Evolutionary conservation across 2,888 invertebrate species (phyloP), one percentile per base, ranked within the genome.

Genomic region (Drosophila differens): DNA sequence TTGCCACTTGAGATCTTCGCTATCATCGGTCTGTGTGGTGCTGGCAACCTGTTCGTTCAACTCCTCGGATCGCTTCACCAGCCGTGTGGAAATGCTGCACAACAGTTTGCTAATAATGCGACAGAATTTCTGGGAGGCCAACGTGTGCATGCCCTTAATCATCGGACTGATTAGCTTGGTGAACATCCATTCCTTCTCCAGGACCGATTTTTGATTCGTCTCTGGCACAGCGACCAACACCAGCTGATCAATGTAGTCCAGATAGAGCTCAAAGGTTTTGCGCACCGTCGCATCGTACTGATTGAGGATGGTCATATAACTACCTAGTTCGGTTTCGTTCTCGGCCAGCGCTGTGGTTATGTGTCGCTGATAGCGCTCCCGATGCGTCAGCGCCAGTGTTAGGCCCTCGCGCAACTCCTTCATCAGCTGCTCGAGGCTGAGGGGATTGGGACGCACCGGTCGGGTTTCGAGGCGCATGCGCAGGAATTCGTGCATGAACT

Each of bases 401-500:
- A 99, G 94, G 0, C 98, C 98, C 89, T 99, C 98, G 74, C 98
- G 97, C 78, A 98, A 95, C 93, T 99, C 99, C 91, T 97, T 96
- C 94, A 98, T 97, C 59, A 98, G 93, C 94, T 98, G 98, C 88
- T 97, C 95, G 54, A 98, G 95, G 82, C 98, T 98, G 54, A 98
- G 95, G 10, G 97, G 96, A 59, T 97, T 98, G 0, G 98, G 98
- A 59, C 97, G 96, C 30, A 95, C 95, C 0, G 97, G 97, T 69
- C 96, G 95, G 73, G 97, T 96, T 91, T 98, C 98, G 47, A 98
- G 94, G 52, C 98, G 94, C 94, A 98, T 96, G 72, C 96, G 94
- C 52, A 99, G 94, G 94, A 98, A 98, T 93, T 99, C 98, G 91
- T 98, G 97, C 75, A 98, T 96, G n/a, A 98, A 96, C 93, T 98